Evolutionary conservation across 2,888 invertebrate genomes (phyloP), one percentile per base, ranked within the genome.

Genomic region (Diarsia brunnea): DNA sequence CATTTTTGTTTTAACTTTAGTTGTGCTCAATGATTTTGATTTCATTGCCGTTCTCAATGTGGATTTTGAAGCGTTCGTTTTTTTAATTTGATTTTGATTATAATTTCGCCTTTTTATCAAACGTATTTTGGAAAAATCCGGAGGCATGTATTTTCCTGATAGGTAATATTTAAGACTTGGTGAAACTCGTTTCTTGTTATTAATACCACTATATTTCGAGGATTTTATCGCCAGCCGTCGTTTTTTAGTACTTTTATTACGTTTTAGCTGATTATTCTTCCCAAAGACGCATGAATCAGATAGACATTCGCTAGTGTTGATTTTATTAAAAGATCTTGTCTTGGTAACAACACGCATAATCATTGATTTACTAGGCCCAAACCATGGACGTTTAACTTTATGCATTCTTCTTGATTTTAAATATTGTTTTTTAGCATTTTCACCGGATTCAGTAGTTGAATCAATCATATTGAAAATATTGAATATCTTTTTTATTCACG

Each of bases 11-110:
- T 70, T 82, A n/a, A 67, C 24, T 70, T 51, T 72, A 38, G 78
- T 83, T 47, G 68, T 78, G 38, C 86, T 82, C 70, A 86, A 51
- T 53, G 82, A 82, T 51, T 86, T 82, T 31, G 82, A 82, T 63
- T 82, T 86, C 2, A 61, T 65, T 68, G 24, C 51, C 19, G 49
- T 38, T 68, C 31, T 73, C 12, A 51, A 65, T 38, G 79, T 69
- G 12, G 79, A 68, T 69, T 31, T 64, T 10, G 86, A 86, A 51
- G 43, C 12, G 4, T 71, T 45, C 0, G 19, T 43, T 49, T 68
- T 70, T 24, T 24, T 70, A 24, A 19, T 58, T 31, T 31, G 38
- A n/a, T 31, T 49, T 58, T 1, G 1, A 55, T 58, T 47, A 60
- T 53, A 19, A 19, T 27, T 58, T 43, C 27, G 31, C 21, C 70